Base-by-base conservation (phyloP, 2,113 vertebrate species). In the Rousettus leschenaultii region DNA sequence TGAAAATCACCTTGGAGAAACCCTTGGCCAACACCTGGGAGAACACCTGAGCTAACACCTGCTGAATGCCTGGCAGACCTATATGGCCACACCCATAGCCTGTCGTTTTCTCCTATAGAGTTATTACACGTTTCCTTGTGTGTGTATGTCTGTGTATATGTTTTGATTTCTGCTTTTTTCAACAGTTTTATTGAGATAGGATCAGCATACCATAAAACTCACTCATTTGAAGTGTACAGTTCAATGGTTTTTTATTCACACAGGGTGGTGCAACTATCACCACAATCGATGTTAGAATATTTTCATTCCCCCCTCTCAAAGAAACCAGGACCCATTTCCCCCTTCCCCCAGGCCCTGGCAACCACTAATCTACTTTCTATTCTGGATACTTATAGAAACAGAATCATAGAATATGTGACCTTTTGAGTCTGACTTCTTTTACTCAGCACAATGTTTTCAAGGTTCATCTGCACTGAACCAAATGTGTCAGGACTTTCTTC, bases 71-170 rank as follows among this genome's bases (percentile, higher is more conserved):
- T 7, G 57, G 30, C 51, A 53, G 43, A 5, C 26, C 15, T 21
- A 18, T 28, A 30, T 0, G 28, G 26, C 26, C 13, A 33, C 3
- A 15, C 21, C 38, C 6, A 3, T 0, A 4, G 28, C 70, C 30
- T 7, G 35, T 71, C 4, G 4, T 18, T 43, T 84, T 8, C 53
- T 33, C 26, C 61, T 13, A 11, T 21, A 0, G 33, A 66, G 38
- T 14, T 33, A 14, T 51, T 5, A 16, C 13, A 1, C n/a, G 12
- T 24, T 12, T 40, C 48, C 30, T 45, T 35, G 28, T 48, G 13
- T 40, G 1, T n/a, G 53, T 24, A n/a, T 24, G 68, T 33, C 10
- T 53, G 9, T 3, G 2, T 5, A 7, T 33, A 38, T n/a, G 40
- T 73, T 3, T 30, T n/a, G 68, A 33, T 19, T 63, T 48, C 35